Evolutionary conservation across 2,888 invertebrate species (phyloP).

Genomic region (Chalcosyrphus nemorum): DNA sequence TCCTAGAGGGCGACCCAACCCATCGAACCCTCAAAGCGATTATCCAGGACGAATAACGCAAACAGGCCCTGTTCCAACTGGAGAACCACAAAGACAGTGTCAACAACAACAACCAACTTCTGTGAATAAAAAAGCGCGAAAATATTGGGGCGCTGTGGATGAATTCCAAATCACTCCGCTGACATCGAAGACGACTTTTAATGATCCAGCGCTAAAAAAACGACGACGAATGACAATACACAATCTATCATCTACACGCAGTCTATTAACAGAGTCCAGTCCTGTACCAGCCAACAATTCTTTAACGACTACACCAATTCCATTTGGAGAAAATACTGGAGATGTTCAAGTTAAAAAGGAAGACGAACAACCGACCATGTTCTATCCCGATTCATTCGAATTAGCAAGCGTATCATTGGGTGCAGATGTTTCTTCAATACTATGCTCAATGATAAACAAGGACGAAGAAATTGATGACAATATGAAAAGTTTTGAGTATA

Average conservation of each 20-base stretch:
- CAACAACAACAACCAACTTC: background rate
- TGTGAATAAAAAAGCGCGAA: conserved; percentile 25
- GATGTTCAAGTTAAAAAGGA: conserved; percentile 12
- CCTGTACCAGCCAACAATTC: background rate
- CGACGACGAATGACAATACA: background rate
- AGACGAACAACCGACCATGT: conserved; percentile 10
- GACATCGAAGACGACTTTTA: background rate
- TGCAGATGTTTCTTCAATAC: conserved; percentile 34
- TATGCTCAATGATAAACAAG: conserved; percentile 16
- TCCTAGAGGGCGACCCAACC: background rate
- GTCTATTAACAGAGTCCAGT: background rate
- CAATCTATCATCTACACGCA: background rate
- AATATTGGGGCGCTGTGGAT: conserved; percentile 57
- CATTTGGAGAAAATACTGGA: background rate
- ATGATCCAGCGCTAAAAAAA: background rate
- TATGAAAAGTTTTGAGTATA: conserved; percentile 12
- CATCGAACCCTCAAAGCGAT: background rate
- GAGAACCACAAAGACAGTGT: background rate
- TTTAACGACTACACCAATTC: background rate
- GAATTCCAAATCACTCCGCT: conserved; percentile 42
- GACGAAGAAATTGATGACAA: background rate
- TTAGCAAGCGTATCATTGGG: background rate
- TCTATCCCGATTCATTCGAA: conserved; percentile 57
- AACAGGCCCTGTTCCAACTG: background rate
- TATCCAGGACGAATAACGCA: background rate